Evolutionary conservation across 2,797 vertebrate genomes (phyloP).

Genomic region (Anguilla pacifica): DNA sequence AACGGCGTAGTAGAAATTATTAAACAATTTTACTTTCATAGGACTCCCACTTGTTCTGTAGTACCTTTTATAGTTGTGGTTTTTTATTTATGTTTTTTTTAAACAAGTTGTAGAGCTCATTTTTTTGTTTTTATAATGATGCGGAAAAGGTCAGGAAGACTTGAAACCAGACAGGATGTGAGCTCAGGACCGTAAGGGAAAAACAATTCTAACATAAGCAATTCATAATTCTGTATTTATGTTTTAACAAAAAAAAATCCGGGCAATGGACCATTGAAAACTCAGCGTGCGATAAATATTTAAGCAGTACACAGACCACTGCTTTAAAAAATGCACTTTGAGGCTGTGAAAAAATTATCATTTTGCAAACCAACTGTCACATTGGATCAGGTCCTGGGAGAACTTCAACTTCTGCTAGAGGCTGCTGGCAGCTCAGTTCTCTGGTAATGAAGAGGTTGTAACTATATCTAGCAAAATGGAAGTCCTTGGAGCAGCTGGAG

Average conservation of each 20-base stretch:
- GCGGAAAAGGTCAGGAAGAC: conserved; percentile 15
- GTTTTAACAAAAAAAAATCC: not conserved
- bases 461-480: conserved; percentile 27
- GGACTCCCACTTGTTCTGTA: conserved; percentile 19
- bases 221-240: conserved; percentile 8
- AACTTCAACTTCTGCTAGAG: not conserved
- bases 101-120: not conserved
- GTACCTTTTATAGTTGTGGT: conserved; percentile 3
- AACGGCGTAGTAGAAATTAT: conserved; percentile 56
- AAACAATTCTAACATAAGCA: not conserved
- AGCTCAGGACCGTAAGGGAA: not conserved
- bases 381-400: conserved; percentile 13
- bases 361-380: conserved; percentile 15
- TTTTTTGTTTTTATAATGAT: not conserved
- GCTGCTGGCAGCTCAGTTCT: conserved; percentile 8
- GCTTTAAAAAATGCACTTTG: conserved; percentile 9
- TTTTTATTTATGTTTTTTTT: not conserved
- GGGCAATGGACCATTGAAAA: not conserved
- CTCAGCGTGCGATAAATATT: conserved; percentile 6
- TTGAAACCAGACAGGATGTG: not conserved
- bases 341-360: not conserved
- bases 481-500: conserved; percentile 44
- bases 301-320: conserved; percentile 7
- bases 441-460: conserved; percentile 22
- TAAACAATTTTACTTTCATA: conserved; percentile 53